Base-by-base conservation (phyloP, 2,888 invertebrate genomes). In the Marronus borbonicus region DNA sequence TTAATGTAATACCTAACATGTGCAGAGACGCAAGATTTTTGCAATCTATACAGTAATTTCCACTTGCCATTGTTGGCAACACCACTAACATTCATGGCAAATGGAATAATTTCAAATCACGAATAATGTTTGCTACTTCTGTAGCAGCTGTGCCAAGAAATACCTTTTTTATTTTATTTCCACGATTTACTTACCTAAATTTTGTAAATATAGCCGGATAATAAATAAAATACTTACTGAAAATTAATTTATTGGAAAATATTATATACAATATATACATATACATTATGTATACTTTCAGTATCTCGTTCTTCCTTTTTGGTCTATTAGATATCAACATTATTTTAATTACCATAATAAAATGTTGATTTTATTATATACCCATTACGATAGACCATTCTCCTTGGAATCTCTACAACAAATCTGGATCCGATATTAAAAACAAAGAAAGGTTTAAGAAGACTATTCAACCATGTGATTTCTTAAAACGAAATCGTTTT, bases 171-270 rank as follows among this genome's bases (percentile, higher is more conserved):
- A 36, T 36, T 36, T 36, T 5, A 36, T 36, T 5, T 36, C 7
- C 12, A 44, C 12, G 8, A 44, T 44, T 12, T 8, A 12, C 2
- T 44, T 44, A 12, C 3, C 8, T 8, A 44, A 44, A 12, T 2
- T 44, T 8, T 2, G 44, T 12, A 44, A 44, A 44, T 44, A 44
- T 44, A 8, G 12, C 7, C n/a, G 17, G 12, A 55, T 20, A 52
- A n/a, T 50, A 52, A 64, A 52, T 14, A 68, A 28, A 36, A 52
- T 39, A 31, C 28, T 14, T 20, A 49, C 39, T 70, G 17, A 52
- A 64, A 77, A 72, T 70, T 64, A 70, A 72, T 77, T 77, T 77
- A 77, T 72, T 77, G 44, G 39, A 68, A 68, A 76, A 36, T 52
- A 58, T 50, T 76, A 68, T 69, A 39, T 77, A 72, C 72, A 69